Evolutionary conservation across 2,888 invertebrate species (phyloP), one percentile per base, ranked within the genome.

Genomic region (Hypercompe scribonia): DNA sequence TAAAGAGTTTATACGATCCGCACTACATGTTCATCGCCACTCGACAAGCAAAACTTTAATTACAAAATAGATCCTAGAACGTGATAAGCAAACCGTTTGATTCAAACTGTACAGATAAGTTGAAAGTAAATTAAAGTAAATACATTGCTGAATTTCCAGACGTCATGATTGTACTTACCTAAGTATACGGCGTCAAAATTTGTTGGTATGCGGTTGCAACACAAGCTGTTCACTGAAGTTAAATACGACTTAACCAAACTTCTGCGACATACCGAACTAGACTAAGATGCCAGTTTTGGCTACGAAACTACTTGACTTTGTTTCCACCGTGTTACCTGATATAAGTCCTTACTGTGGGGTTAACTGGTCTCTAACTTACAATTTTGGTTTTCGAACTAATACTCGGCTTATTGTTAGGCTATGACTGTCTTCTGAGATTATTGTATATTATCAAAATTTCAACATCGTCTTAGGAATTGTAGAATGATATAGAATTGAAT

Each of bases 211-310:
- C 89, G 93, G 94, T 91, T 87, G 88, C 89, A 90, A 91, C 90
- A 90, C 93, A 94, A 92, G 93, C 93, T 92, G 93, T 90, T 92
- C 91, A 84, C 89, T 85, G 79, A 93, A 93, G 91, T 94, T 93
- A 94, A 94, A 94, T 94, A 93, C 93, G 92, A 94, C 93, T 94
- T 94, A 92, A 92, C 85, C 88, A 84, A 93, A 94, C 90, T 94
- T 94, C 83, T 82, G 89, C 88, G 90, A 92, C 93, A 92, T 88
- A 92, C 90, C 90, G 81, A 92, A 92, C 90, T 89, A 89, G 87
- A 87, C 90, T 91, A 92, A 93, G 93, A 90, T 83, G 89, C 88
- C 86, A 91, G 90, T 92, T 92, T 91, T 88, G 91, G 90, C 88
- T 89, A 81, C 82, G 85, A 87, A 90, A 88, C 90, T 88, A 87